Conservation (phyloP, 2,797 vertebrate genomes). For the Danio tinwini region DNA sequence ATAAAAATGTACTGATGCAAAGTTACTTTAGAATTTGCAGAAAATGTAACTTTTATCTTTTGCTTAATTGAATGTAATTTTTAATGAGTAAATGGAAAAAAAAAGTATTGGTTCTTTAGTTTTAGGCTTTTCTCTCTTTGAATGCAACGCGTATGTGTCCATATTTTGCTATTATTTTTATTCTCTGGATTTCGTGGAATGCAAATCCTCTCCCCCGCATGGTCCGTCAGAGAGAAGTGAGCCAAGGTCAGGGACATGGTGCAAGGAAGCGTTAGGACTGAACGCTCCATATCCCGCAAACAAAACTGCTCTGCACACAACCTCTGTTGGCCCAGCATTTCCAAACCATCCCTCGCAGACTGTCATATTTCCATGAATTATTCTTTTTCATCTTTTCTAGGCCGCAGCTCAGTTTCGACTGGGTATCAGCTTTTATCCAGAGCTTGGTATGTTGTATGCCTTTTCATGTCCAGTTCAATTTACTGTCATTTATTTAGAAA, state of each 20-base stretch:
- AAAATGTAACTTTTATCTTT: background rate
- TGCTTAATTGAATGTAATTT: background rate
- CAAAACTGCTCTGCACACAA: conserved; percentile 6
- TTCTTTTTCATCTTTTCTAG: conserved; percentile 39
- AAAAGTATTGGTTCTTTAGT: too few relatives aligned
- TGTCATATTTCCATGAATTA: conserved; percentile 48
- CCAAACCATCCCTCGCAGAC: conserved; percentile 11
- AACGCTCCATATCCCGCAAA: conserved; percentile 35
- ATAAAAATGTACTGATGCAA: background rate
- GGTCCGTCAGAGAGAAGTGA: conserved; percentile 39
- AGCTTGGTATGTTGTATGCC: background rate
- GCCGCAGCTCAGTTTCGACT: conserved; percentile 27
- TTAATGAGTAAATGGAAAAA: too few relatives aligned
- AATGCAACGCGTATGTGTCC: conserved; percentile 24
- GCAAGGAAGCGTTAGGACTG: conserved; percentile 32
- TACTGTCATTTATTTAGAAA: background rate
- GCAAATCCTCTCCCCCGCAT: conserved; percentile 49
- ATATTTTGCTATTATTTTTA: conserved; percentile 53
- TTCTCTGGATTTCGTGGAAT: conserved; percentile 54
- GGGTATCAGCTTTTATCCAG: conserved; percentile 11
- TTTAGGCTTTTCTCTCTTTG: background rate
- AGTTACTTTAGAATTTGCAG: background rate
- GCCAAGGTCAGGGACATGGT: conserved; percentile 57
- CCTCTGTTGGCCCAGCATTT: conserved; percentile 24
- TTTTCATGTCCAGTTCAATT: conserved; percentile 14